Evolutionary conservation across 2,113 vertebrate genomes (phyloP).

Genomic region (Alosa alosa): DNA sequence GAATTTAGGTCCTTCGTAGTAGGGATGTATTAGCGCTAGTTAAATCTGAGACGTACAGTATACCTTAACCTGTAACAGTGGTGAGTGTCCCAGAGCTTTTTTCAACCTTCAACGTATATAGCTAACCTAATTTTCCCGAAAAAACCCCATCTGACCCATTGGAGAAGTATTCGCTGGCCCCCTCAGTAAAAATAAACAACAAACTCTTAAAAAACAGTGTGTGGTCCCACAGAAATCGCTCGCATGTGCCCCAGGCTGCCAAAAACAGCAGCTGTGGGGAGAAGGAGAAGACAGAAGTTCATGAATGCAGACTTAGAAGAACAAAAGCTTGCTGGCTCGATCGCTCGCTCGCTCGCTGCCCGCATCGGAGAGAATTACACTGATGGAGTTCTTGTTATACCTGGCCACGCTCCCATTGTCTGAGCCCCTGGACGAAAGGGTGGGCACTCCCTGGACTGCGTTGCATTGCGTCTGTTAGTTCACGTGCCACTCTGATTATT

Average conservation of each 20-base stretch:
- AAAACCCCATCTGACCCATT: slow-evolving; percentile 59
- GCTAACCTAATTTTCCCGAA: slow-evolving; percentile 57
- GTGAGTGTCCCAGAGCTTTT: not conserved
- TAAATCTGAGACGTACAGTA: not conserved
- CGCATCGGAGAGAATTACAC: not conserved
- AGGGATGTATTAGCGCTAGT: not conserved
- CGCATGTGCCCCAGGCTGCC: slow-evolving; percentile 65
- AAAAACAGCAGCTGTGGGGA: slow-evolving; percentile 60
- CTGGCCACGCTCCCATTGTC: not conserved
- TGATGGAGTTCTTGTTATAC: not conserved
- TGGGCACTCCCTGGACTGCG: not conserved
- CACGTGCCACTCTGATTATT: not conserved
- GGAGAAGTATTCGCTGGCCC: slow-evolving; percentile 55
- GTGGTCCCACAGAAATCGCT: slow-evolving; percentile 73
- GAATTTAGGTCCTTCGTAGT: not conserved
- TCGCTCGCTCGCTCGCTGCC: not conserved
- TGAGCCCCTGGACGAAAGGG: not conserved
- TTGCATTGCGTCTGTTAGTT: not conserved
- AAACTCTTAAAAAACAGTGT: slow-evolving; percentile 64
- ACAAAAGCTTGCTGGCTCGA: not conserved
- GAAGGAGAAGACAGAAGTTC: slow-evolving; percentile 63
- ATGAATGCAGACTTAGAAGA: slow-evolving; percentile 38
- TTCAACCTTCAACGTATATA: slow-evolving; percentile 48
- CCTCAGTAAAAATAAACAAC: slow-evolving; percentile 66
- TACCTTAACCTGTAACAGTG: not conserved